Conservation (phyloP, 2,888 invertebrate species). For the Scaptomyza caliginosa region DNA sequence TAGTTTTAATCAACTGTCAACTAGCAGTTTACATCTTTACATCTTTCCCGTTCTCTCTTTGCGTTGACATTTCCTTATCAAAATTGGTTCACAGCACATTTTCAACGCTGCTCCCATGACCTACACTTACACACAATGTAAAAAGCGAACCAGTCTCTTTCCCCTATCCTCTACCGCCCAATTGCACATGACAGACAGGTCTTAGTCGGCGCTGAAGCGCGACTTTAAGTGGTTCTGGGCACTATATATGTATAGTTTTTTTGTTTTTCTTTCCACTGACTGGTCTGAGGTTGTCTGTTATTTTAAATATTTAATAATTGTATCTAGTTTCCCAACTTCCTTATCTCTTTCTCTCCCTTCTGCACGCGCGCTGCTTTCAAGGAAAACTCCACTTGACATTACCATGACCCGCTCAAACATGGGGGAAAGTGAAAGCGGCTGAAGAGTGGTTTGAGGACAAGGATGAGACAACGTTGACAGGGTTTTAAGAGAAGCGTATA, state of each 20-base stretch:
- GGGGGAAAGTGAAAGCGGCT: constrained; percentile 70
- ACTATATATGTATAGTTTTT: constrained; percentile 3
- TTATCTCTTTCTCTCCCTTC: neutral
- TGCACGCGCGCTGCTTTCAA: constrained; percentile 36
- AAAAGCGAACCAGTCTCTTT: neutral
- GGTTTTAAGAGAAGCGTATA: constrained; percentile 21
- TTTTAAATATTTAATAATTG: constrained; percentile 79
- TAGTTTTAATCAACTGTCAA: constrained; percentile 13
- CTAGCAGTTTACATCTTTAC: neutral
- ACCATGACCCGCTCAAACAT: constrained; percentile 38
- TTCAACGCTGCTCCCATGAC: constrained; percentile 46
- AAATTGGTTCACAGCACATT: constrained; percentile 48
- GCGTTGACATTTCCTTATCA: constrained; percentile 31
- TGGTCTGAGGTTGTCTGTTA: constrained; percentile 47
- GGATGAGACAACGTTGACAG: constrained; percentile 57
- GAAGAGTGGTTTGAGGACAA: constrained; percentile 14
- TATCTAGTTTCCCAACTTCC: constrained; percentile 71
- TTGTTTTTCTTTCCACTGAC: constrained; percentile 3
- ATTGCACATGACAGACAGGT: constrained; percentile 10
- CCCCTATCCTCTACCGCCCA: neutral
- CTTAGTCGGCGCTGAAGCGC: constrained; percentile 60
- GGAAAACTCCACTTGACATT: constrained; percentile 77
- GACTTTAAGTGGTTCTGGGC: constrained; percentile 60
- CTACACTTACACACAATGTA: constrained; percentile 15
- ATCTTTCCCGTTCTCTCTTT: neutral